phyloP scores from a whole-genome alignment of 2,113 vertebrate species.

The Pseudorectes ferrugineus region DNA sequence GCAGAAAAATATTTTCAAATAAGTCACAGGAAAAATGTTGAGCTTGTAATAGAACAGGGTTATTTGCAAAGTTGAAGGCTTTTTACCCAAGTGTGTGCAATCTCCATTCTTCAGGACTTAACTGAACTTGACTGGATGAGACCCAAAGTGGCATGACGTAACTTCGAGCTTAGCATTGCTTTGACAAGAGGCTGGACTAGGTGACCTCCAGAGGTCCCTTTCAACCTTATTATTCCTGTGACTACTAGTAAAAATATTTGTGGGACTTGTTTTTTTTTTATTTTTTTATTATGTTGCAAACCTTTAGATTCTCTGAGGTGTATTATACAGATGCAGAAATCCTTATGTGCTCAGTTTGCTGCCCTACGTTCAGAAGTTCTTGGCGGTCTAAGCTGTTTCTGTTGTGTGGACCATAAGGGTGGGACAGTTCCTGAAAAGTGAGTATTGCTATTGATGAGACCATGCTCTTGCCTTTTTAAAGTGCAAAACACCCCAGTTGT shows the following conservation, averaged over 20 bases:
- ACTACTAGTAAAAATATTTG: neutral
- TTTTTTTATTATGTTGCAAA: neutral
- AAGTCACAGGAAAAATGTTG: neutral
- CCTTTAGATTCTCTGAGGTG: neutral
- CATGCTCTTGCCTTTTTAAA: neutral
- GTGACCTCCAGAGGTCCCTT: neutral
- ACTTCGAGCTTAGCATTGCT: neutral
- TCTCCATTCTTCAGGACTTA: neutral
- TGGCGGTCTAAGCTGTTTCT: neutral
- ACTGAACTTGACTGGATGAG: neutral
- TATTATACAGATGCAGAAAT: neutral
- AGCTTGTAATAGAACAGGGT: neutral
- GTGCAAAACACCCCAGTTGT: neutral
- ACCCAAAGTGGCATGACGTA: neutral
- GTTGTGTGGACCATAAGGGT: neutral
- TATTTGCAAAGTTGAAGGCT: neutral
- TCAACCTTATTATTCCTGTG: neutral
- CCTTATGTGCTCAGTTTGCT: neutral
- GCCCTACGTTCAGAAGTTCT: rapidly evolving
- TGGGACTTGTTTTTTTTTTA: neutral
- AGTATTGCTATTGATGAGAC: neutral
- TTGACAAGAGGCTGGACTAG: neutral
- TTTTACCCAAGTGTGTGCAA: neutral
- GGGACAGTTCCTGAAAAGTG: neutral
- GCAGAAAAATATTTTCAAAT: neutral